These are phyloP conservation scores for Chrosomus eos DNA, from an alignment of 2,797 vertebrate species.

Conservation along the genomic window DNA sequence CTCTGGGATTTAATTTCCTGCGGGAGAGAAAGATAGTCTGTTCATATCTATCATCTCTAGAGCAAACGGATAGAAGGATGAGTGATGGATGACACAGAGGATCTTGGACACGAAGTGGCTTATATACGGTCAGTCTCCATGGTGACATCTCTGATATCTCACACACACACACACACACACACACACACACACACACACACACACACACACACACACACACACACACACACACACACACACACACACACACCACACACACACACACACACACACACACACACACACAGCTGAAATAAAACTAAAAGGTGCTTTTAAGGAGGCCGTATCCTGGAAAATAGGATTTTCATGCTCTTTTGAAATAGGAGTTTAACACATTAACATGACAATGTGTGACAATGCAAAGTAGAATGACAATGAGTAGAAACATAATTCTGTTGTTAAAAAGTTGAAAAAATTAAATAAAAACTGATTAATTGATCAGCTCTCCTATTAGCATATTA, in stretches of 20 bases:
- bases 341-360: not conserved
- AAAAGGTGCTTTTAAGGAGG: not conserved
- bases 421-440: too few relatives aligned
- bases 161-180: not conserved
- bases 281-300: not conserved
- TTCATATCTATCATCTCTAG: not conserved
- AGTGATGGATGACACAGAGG: not conserved
- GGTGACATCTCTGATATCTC: not conserved
- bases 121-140: not conserved
- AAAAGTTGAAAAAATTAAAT: too few relatives aligned
- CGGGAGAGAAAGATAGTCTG: conserved; percentile 29
- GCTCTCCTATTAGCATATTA: not conserved
- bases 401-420: too few relatives aligned
- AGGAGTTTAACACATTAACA: too few relatives aligned
- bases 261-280: not conserved
- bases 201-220: too few relatives aligned
- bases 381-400: not conserved
- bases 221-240: too few relatives aligned
- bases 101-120: not conserved
- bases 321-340: not conserved
- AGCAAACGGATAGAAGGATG: not conserved
- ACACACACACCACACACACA: too few relatives aligned
- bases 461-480: too few relatives aligned
- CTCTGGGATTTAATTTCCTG: conserved; percentile 96
- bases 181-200: too few relatives aligned